Evolutionary conservation across 2,888 invertebrate species (phyloP).

Genomic region (Neria commutata): DNA sequence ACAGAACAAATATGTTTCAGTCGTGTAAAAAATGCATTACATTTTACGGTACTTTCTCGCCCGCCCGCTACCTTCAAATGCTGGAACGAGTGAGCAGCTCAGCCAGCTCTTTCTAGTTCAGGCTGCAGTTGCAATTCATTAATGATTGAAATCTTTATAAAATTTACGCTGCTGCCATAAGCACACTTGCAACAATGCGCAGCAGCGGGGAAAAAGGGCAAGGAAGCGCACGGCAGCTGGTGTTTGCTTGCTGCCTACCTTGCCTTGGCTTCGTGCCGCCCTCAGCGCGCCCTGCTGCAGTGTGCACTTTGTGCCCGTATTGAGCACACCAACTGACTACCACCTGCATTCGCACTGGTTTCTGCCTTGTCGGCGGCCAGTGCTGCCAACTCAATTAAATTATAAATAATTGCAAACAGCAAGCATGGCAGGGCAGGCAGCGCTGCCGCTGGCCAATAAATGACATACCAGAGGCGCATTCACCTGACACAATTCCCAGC

Average conservation of each 20-base stretch:
- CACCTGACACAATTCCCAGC: constrained; percentile 14
- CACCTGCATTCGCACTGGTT: background rate
- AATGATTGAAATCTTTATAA: background rate
- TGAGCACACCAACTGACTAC: too few species aligned
- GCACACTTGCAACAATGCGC: background rate
- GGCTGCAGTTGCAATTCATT: too few species aligned
- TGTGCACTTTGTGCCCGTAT: too few species aligned
- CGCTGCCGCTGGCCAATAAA: too few species aligned
- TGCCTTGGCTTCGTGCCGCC: too few species aligned
- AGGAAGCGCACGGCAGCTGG: background rate
- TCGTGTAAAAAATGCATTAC: background rate
- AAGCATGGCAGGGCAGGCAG: background rate
- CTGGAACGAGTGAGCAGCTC: too few species aligned
- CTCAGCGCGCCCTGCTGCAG: too few species aligned
- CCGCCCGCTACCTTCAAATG: background rate
- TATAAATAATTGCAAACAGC: constrained; percentile 7
- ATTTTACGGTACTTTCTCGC: background rate
- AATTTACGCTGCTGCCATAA: background rate
- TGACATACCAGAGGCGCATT: constrained; percentile 12
- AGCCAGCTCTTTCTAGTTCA: too few species aligned
- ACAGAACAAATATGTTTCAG: too few species aligned
- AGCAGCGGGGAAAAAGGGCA: too few species aligned
- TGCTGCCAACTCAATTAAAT: background rate
- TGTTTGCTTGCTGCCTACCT: background rate
- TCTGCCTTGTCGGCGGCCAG: too few species aligned